Evolutionary conservation across 1,140 invertebrate species (phyloP).

Genomic region (Acromyrmex echinatior): DNA sequence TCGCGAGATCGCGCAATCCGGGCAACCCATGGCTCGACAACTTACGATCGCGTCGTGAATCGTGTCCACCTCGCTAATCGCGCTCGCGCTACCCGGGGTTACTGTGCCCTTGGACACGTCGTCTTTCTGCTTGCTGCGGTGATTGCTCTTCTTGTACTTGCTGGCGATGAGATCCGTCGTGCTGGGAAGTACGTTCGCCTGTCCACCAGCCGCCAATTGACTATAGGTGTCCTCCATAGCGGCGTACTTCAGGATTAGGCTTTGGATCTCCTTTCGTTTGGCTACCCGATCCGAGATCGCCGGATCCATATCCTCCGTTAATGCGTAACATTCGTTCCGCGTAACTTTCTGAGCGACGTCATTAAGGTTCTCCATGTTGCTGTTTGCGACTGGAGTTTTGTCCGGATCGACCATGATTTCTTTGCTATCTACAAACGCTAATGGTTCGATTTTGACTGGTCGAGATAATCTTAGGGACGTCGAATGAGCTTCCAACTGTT

Average conservation of each 20-base stretch:
- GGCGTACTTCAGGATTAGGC: slow-evolving; percentile 92
- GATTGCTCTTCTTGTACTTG: slow-evolving; percentile 82
- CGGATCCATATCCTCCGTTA: slow-evolving; percentile 86
- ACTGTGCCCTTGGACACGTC: slow-evolving; percentile 79
- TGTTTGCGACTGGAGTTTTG: slow-evolving; percentile 71
- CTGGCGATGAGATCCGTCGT: slow-evolving; percentile 85
- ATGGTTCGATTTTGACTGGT: slow-evolving; percentile 29
- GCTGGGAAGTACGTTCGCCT: slow-evolving; percentile 77
- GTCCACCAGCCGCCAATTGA: slow-evolving; percentile 56
- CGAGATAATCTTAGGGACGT: slow-evolving; percentile 82
- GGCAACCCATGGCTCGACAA: slow-evolving; percentile 72
- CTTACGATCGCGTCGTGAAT: slow-evolving; percentile 80
- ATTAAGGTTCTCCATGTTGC: neutral
- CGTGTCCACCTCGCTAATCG: slow-evolving; percentile 70
- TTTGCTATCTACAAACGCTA: neutral
- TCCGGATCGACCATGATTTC: slow-evolving; percentile 68
- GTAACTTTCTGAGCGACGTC: neutral
- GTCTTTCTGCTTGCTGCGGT: slow-evolving; percentile 65
- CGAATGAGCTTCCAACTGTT: slow-evolving; percentile 76
- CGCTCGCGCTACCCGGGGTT: slow-evolving; percentile 73
- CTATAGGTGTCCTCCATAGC: slow-evolving; percentile 89
- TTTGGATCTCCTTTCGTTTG: slow-evolving; percentile 93
- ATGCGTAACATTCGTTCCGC: neutral
- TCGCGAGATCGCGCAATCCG: slow-evolving; percentile 8
- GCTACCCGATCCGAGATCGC: slow-evolving; percentile 90